phyloP scores from a whole-genome alignment of 2,113 vertebrate species.

The Dinomys branickii region DNA sequence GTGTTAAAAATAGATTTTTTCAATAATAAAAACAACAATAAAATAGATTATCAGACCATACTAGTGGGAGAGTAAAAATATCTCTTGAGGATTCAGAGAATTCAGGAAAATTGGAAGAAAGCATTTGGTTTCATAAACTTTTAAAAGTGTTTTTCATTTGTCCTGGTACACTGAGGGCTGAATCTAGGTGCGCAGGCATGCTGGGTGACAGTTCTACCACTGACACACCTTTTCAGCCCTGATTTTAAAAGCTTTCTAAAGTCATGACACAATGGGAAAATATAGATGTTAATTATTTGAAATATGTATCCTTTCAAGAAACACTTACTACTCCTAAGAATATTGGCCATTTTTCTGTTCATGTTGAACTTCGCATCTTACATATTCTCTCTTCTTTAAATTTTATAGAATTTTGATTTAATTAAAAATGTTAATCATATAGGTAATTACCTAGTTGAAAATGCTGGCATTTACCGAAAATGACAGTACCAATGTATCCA shows the following conservation, averaged over 20 bases:
- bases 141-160: neutral
- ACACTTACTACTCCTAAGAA: neutral
- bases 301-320: neutral
- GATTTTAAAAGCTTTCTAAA: neutral
- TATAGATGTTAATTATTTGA: neutral
- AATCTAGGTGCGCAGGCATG: neutral
- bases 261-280: neutral
- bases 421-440: neutral
- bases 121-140: neutral
- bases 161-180: neutral
- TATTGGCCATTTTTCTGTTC: neutral
- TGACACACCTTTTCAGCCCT: neutral
- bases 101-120: neutral
- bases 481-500: constrained; percentile 5
- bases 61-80: neutral
- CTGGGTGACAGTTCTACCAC: neutral
- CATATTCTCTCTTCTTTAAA: neutral
- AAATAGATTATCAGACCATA: neutral
- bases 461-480: neutral
- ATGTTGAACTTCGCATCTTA: neutral
- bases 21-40: neutral
- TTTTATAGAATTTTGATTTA: neutral
- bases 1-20: neutral
- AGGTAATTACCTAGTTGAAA: constrained; percentile 20
- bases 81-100: neutral